phyloP scores from a whole-genome alignment of 2,888 invertebrate genomes.

The Cheilosia vernalis region DNA sequence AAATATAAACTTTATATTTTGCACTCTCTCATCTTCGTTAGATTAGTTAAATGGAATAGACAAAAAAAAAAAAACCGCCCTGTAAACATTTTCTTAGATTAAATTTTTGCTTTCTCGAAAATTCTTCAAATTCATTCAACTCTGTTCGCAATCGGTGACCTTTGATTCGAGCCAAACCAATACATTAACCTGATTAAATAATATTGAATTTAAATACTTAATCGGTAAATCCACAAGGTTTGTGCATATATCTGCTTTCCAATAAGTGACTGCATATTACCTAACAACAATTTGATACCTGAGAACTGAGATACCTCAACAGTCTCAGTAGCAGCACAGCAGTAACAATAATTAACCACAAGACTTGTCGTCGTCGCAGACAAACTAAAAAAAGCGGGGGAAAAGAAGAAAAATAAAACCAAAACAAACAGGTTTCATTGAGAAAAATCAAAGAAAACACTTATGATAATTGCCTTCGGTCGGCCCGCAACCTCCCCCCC shows the following conservation, averaged over 20 bases:
- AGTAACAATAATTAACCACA: conserved; percentile 31
- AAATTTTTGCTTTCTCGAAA: background rate
- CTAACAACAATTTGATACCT: conserved; percentile 22
- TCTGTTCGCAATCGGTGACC: conserved; percentile 15
- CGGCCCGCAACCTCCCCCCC: background rate
- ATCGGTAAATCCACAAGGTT: conserved; percentile 40
- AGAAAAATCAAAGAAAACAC: conserved; percentile 57
- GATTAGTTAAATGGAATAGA: conserved; percentile 1
- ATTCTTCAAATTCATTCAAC: conserved; percentile 4
- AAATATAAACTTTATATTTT: conserved; percentile 5
- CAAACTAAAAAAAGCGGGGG: background rate
- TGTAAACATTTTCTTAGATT: conserved; percentile 1
- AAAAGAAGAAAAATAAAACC: background rate
- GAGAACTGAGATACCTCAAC: conserved; percentile 1
- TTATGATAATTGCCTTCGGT: conserved; percentile 32
- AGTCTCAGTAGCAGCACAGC: background rate
- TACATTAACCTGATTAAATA: conserved; percentile 22
- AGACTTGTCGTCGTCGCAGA: conserved; percentile 24
- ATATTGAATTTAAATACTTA: conserved; percentile 27
- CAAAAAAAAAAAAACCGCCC: background rate
- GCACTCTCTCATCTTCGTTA: background rate
- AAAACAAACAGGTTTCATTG: conserved; percentile 55
- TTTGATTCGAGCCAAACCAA: background rate
- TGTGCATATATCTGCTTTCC: conserved; percentile 23
- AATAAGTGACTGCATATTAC: conserved; percentile 27